Conservation (phyloP, 2,113 vertebrate genomes). For the Hucho hucho region DNA sequence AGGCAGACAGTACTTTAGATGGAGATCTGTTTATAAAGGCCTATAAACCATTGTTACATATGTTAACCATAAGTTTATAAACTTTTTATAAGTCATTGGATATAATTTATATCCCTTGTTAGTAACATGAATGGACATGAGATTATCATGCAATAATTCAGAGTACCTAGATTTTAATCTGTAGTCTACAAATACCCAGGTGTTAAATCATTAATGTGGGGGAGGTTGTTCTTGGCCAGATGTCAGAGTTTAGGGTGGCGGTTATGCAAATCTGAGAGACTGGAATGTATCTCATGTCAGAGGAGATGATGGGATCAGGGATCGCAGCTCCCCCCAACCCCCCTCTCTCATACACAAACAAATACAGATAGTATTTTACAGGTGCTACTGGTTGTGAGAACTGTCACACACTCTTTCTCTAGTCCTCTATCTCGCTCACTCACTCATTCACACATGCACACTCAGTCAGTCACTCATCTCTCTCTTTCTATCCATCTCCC, state of each 20-base stretch:
- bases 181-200: conserved; percentile 13
- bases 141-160: conserved; percentile 45
- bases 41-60: too few species aligned
- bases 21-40: too few species aligned
- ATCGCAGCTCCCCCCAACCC: background rate
- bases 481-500: too few species aligned
- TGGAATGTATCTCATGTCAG: background rate
- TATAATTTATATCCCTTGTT: too few species aligned
- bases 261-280: conserved; percentile 75
- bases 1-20: too few species aligned
- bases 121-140: too few species aligned
- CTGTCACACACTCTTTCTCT: background rate
- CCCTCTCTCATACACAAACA: too few species aligned
- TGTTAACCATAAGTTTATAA: too few species aligned
- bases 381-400: too few species aligned
- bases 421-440: background rate
- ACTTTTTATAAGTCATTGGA: too few species aligned
- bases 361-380: too few species aligned
- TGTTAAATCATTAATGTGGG: conserved; percentile 18
- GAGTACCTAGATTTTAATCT: conserved; percentile 31
- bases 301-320: background rate
- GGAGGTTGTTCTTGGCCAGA: conserved; percentile 42
- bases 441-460: background rate
- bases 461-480: background rate
- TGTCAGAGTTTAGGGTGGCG: conserved; percentile 44